phyloP scores from a whole-genome alignment of 2,797 vertebrate genomes.

The Oreochromis mossambicus region DNA sequence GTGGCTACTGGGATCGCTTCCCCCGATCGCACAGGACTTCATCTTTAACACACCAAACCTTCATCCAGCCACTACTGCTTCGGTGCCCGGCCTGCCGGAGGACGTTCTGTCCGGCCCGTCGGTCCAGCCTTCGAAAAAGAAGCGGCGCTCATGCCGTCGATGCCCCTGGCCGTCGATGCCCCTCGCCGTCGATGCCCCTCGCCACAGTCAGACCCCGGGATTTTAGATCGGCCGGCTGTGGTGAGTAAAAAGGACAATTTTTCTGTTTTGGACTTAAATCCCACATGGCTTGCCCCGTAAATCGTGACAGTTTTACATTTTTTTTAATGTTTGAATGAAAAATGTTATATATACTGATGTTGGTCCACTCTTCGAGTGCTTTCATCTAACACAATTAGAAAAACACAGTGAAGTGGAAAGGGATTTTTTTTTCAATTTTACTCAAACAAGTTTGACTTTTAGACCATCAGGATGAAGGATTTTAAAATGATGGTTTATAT shows the following conservation, averaged over 20 bases:
- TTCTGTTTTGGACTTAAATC: not conserved
- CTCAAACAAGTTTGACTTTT: not conserved
- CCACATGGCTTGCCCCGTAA: not conserved
- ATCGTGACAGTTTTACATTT: not conserved
- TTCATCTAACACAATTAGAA: not conserved
- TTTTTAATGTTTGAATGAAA: not conserved
- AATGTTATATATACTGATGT: not conserved
- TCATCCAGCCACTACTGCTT: not conserved
- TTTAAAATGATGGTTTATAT: not conserved
- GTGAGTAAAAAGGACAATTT: not conserved
- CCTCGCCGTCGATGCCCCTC: not conserved
- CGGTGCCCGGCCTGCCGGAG: not conserved
- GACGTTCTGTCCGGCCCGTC: not conserved
- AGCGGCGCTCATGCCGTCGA: not conserved
- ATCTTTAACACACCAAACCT: not conserved
- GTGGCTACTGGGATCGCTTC: not conserved
- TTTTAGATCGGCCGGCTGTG: not conserved
- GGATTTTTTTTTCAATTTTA: not conserved
- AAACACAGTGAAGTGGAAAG: not conserved
- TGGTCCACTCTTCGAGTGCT: not conserved
- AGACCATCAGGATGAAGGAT: not conserved
- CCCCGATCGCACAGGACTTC: not conserved
- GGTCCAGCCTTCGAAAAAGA: not conserved
- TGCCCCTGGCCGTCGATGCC: not conserved
- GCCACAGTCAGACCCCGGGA: not conserved